Evolutionary conservation across 64 coral and sea anemone species (phyloP), one percentile per base, ranked within the genome.

Genomic region (Actinia tenebrosa): DNA sequence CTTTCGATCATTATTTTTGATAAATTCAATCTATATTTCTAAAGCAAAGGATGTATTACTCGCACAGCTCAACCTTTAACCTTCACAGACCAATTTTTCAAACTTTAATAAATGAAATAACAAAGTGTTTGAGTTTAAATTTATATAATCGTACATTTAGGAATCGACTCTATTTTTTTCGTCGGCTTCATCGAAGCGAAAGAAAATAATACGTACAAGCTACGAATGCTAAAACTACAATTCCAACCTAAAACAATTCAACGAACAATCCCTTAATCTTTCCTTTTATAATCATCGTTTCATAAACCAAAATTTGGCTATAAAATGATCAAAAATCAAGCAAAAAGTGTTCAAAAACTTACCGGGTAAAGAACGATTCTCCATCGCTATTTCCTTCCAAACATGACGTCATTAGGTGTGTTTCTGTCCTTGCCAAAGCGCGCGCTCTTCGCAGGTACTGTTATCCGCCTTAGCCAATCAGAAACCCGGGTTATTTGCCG

Each of bases 361-460:
- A 75, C 69, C 69, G 69, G 69, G 69, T 42, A 75, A 75, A 30
- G 11, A 4, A 30, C 13, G 69, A 75, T 75, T 42, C 26, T 75
- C 69, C 69, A 75, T 75, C 25, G 69, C 69, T 75, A 75, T 75
- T 75, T 75, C 13, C 27, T 26, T 3, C 8, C n/a, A 42, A 75
- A 42, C 69, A 75, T 75, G 69, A 75, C 69, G 69, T 75, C 69
- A 75, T 75, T 75, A 71, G 69, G 27, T 8, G 19, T 69, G 64
- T 69, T 69, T 69, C n/a, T 8, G 25, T 42, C 69, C 6, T 30
- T 42, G 69, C 27, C 25, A 42, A 75, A 42, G 23, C 69, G 69
- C 69, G 23, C 69, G 69, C 27, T 26, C 69, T 75, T 42, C 69
- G 26, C 69, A 75, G 69, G 69, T 75, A 75, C 69, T 75, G 0